Conservation (phyloP, 2,113 vertebrate genomes). For the crab-eating macaque (Macaca fascicularis) region DNA sequence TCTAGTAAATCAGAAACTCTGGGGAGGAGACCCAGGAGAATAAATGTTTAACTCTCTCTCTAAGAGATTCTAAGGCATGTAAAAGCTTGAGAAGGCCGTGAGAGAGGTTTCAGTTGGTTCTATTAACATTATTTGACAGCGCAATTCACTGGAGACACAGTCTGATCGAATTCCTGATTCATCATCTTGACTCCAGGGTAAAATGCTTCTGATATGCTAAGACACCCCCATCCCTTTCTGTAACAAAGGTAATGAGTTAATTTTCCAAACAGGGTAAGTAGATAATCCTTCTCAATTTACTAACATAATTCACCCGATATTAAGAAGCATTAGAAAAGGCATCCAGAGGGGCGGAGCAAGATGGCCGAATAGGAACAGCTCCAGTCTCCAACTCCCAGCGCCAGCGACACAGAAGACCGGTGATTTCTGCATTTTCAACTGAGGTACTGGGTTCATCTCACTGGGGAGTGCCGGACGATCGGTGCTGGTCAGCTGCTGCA, state of each 20-base stretch:
- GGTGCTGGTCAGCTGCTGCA: no score
- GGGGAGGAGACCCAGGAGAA: neutral
- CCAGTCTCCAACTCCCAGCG: no score
- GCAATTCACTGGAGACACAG: constrained; percentile 64
- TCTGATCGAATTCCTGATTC: constrained; percentile 65
- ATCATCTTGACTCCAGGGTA: constrained; percentile 63
- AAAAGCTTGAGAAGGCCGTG: neutral
- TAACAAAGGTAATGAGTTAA: constrained; percentile 68
- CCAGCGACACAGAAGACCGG: no score
- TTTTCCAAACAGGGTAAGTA: constrained; percentile 62
- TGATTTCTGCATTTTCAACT: no score
- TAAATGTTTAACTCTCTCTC: neutral
- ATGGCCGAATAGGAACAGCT: no score
- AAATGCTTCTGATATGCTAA: constrained; percentile 50
- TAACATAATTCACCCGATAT: constrained; percentile 56
- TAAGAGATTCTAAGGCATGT: neutral
- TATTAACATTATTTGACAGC: constrained; percentile 67
- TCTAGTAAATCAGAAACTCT: neutral
- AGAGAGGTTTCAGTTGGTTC: neutral
- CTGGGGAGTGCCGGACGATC: no score
- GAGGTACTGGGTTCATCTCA: no score
- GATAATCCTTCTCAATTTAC: constrained; percentile 74
- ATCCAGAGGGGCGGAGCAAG: neutral
- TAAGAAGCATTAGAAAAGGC: constrained; percentile 53
- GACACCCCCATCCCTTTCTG: constrained; percentile 44